Evolutionary conservation across 2,113 vertebrate genomes (phyloP).

Genomic region (Phrynocephalus versicolor): DNA sequence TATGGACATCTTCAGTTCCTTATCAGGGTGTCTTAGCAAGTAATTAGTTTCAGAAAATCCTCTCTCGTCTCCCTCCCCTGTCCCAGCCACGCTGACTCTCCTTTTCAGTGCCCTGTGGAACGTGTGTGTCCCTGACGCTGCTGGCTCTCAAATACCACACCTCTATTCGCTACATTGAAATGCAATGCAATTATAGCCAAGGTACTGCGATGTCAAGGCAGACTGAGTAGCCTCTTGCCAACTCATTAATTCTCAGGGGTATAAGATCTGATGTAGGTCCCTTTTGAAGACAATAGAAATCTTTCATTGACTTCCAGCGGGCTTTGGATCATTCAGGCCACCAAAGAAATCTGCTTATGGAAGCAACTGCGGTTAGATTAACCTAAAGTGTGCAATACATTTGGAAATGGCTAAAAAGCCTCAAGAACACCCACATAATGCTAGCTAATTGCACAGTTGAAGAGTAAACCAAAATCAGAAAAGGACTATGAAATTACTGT

Average conservation of each 20-base stretch:
- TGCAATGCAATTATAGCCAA: accelerated
- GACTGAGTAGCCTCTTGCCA: slow-evolving; percentile 8
- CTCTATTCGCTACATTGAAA: accelerated
- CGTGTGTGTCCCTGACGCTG: accelerated
- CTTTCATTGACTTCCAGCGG: slow-evolving; percentile 17
- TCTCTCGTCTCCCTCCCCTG: too few species aligned
- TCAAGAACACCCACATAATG: neutral
- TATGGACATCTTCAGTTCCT: too few species aligned
- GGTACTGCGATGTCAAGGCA: neutral
- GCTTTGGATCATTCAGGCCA: slow-evolving; percentile 20
- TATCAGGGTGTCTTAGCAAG: neutral
- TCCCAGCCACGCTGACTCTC: too few species aligned
- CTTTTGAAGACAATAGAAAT: neutral
- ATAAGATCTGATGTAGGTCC: neutral
- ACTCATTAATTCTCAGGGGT: neutral
- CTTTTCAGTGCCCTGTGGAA: accelerated
- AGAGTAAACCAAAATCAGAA: slow-evolving; percentile 15
- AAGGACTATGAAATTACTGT: slow-evolving; percentile 13
- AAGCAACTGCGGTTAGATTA: neutral
- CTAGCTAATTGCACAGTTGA: neutral
- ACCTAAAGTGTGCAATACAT: neutral
- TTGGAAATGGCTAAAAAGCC: slow-evolving; percentile 26
- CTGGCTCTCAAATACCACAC: neutral
- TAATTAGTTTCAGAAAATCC: neutral
- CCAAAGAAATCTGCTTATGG: slow-evolving; percentile 15